These are phyloP conservation scores for Listronotus bonariensis DNA, from an alignment of 1,140 invertebrate genomes.

Conservation along the genomic window DNA sequence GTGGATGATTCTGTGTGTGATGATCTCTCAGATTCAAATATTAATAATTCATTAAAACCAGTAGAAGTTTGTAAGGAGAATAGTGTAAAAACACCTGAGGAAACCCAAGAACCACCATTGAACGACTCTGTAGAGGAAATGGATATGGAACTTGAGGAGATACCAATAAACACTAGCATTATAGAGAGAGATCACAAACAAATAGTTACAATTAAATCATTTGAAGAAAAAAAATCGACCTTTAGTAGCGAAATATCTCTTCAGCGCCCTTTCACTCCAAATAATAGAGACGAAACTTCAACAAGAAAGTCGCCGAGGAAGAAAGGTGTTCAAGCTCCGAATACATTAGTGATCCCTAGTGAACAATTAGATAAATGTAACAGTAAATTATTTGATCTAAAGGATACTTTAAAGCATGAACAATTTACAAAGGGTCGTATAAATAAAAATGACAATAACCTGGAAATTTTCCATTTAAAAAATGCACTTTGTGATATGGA, in stretches of 20 bases:
- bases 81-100: neutral
- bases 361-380: too few relatives aligned
- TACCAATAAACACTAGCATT: constrained; percentile 34
- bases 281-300: neutral
- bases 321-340: neutral
- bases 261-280: neutral
- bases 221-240: neutral
- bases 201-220: neutral
- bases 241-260: neutral
- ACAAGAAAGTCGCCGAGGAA: constrained; percentile 8
- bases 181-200: constrained; percentile 32
- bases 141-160: constrained; percentile 44
- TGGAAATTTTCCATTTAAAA: too few relatives aligned
- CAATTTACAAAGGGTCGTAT: too few relatives aligned
- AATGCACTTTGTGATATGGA: too few relatives aligned
- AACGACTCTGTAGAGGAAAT: constrained; percentile 42
- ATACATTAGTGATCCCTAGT: too few relatives aligned
- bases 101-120: constrained; percentile 3
- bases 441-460: too few relatives aligned
- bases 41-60: neutral
- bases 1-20: constrained; percentile 31
- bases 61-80: constrained; percentile 3
- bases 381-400: neutral
- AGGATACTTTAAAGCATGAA: too few relatives aligned
- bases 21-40: constrained; percentile 14